A percentile compares a stretch with the other conserved stretches of the same genome.
Evolutionary conservation across 92 coral and sea anemone species (phyloP).

Genomic region (Micromussa lordhowensis): DNA sequence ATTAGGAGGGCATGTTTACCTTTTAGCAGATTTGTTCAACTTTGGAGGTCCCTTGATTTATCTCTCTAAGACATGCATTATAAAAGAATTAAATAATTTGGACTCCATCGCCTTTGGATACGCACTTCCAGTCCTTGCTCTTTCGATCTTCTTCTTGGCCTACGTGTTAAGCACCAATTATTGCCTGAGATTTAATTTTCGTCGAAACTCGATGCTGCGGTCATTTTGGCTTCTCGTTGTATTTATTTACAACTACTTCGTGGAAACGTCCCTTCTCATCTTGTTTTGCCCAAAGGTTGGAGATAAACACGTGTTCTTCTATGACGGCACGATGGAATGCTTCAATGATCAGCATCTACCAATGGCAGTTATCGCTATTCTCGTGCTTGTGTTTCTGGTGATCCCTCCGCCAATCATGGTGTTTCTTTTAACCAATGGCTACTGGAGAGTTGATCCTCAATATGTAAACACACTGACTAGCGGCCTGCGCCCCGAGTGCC

Average conservation of each 20-base stretch:
- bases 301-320: conserved; percentile 77
- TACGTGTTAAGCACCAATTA: conserved; percentile 74
- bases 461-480: conserved; percentile 83
- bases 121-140: conserved; percentile 68
- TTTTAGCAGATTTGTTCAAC: conserved; percentile 72
- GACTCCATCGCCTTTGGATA: conserved; percentile 76
- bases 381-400: conserved; percentile 59
- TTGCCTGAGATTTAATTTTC: conserved; percentile 73
- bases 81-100: conserved; percentile 70
- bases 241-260: conserved; percentile 84
- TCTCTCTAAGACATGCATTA: conserved; percentile 71
- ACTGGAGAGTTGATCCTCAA: conserved; percentile 90
- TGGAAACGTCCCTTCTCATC: conserved; percentile 81
- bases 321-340: conserved; percentile 83
- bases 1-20: conserved; percentile 61
- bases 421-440: conserved; percentile 74
- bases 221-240: conserved; percentile 92
- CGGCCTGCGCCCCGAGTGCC: conserved; percentile 74
- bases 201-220: conserved; percentile 80
- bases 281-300: conserved; percentile 86
- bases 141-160: conserved; percentile 72
- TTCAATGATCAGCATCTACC: conserved; percentile 76
- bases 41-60: conserved; percentile 91
- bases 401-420: conserved; percentile 84
- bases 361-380: conserved; percentile 67